A percentile compares a stretch with the other conserved stretches of the same genome.
Conservation (phyloP, 2,113 vertebrate genomes). For the Megaleporinus macrocephalus region DNA sequence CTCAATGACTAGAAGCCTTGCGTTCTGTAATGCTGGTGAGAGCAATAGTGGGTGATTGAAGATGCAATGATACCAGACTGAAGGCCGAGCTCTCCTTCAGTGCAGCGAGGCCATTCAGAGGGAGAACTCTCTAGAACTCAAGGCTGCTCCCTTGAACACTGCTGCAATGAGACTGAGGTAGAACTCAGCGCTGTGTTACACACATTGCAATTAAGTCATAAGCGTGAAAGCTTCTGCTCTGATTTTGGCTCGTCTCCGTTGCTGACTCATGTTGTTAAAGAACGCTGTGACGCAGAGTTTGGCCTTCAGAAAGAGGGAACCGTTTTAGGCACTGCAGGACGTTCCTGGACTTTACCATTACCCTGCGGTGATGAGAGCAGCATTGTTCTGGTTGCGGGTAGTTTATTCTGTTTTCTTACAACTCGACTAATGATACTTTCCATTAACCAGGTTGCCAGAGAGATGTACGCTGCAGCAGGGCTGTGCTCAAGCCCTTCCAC, state of each 20-base stretch:
- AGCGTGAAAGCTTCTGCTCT: background rate
- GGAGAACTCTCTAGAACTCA: background rate
- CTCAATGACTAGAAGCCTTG: background rate
- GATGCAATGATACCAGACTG: background rate
- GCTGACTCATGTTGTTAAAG: conserved; percentile 15
- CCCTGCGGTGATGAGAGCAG: too few species aligned
- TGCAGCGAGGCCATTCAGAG: background rate
- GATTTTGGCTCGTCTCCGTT: background rate
- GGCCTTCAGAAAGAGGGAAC: background rate
- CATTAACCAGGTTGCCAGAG: too few species aligned
- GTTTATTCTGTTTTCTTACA: background rate
- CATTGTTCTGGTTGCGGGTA: background rate
- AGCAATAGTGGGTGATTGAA: background rate
- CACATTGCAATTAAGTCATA: conserved; percentile 16
- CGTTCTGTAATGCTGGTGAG: background rate
- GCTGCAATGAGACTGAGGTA: conserved; percentile 16
- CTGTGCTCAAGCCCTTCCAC: too few species aligned
- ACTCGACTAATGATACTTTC: too few species aligned
- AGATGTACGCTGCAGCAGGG: too few species aligned
- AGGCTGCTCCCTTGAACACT: background rate
- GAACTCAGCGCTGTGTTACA: conserved; percentile 23
- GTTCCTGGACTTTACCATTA: too few species aligned
- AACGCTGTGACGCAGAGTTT: background rate
- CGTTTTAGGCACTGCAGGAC: background rate
- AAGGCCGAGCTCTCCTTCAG: background rate